Base-by-base conservation (phyloP, 2,888 invertebrate genomes). In the Tricholauxania praeusta region DNA sequence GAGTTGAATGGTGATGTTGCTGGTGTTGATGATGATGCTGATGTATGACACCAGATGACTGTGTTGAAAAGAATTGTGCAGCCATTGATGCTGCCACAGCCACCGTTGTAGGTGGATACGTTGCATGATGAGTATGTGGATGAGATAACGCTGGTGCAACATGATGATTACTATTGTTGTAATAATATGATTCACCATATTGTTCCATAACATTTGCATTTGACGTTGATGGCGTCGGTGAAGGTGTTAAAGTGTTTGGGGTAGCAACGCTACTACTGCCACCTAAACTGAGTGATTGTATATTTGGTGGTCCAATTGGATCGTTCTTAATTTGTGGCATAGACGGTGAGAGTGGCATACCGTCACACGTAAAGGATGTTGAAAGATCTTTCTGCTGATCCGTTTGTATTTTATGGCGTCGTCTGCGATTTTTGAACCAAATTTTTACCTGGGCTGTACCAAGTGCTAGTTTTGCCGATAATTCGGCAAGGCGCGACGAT, bases 391-490 rank as follows among this genome's bases (percentile, higher is more conserved):
- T 82, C 60, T 80, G 79, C 47, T 81, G 82, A 57, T 82, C 80
- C 47, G 82, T 71, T 74, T 82, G 81, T 1, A 84, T 78, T 68
- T 84, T 84, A 47, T 82, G 79, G 17, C 84, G 83, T 39, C 84
- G 82, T 32, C 84, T 78, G 12, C 83, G 82, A 75, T 84, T 84
- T 73, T 84, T 84, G 60, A 84, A 84, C 84, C 84, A 84, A 32
- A 81, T 82, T 73, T 82, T 84, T 1, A 84, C 83, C 68, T 83
- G 84, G 3, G 80, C 79, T 39, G 80, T 79, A 57, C 81, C 81
- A 74, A 84, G 72, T 1, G 77, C 79, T 19, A 84, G 63, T 51
- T 82, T 83, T 2, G 78, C 79, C 2, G 84, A 82, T 4, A 84
- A 55, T 70, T 84, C 80, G 22, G 80, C 79, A 47, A 84, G 72